Evolutionary conservation across 2,113 vertebrate species (phyloP), one percentile per base, ranked within the genome.

Genomic region (Clarias gariepinus): DNA sequence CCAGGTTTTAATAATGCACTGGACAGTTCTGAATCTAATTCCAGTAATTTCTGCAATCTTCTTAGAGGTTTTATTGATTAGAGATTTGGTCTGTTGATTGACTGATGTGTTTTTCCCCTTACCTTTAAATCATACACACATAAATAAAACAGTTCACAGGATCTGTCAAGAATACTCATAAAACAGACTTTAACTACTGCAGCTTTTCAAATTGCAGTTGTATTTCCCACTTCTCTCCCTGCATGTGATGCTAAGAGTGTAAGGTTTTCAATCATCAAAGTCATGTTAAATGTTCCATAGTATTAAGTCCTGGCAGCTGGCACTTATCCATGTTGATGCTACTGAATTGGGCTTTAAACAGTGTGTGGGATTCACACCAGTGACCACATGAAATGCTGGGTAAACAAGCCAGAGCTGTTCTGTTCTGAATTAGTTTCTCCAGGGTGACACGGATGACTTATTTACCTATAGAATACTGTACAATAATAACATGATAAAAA

Each of bases 201-300:
- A 69, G 55, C n/a, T 41, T 90, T 91, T 90, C 73, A 89, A 87
- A 87, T 82, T 86, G 36, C 36, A 90, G 89, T 79, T 87, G 64
- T 3, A 21, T 80, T 36, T 80, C 52, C 88, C 36, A 78, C 74
- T 57, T 15, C 47, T 68, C 88, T 85, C 57, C 4, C 83, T 18
- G 66, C 12, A 28, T 13, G 36, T 28, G 83, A 83, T 69, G 87
- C 52, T 87, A 85, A 85, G 23, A 76, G 68, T 36, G 33, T 74
- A 84, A 86, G 64, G 81, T 66, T 66, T 61, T 9, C 68, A 15
- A 53, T 41, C 69, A 41, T 60, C 64, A 25, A 61, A 19, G 57
- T n/a, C 9, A 53, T 77, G 74, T 28, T 18, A 28, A 53, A 55
- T 55, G 12, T 55, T 13, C 55, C 25, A 78, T 6, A 28, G 0